These are phyloP conservation scores for Rhogogaster chlorosoma DNA, from an alignment of 2,888 invertebrate genomes.

Conservation along the genomic window DNA sequence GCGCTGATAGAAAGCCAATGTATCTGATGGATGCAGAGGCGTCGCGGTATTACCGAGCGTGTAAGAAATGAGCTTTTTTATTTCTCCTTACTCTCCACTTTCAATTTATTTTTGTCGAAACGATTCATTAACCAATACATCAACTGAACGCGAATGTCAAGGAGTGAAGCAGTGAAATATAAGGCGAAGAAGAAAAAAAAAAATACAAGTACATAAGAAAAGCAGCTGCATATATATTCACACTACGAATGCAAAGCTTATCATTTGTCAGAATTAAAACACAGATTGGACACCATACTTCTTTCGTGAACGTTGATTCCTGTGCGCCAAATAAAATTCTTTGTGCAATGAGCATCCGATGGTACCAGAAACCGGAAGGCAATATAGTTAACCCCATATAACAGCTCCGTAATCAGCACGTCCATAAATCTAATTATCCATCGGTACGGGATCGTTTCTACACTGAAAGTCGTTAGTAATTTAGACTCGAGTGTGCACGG, in stretches of 20 bases:
- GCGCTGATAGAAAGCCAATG: slow-evolving; percentile 20
- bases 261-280: not conserved
- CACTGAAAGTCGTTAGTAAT: slow-evolving; percentile 35
- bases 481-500: not conserved
- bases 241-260: not conserved
- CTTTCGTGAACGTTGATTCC: not conserved
- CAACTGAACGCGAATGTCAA: not conserved
- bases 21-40: slow-evolving; percentile 13
- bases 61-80: slow-evolving; percentile 8
- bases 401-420: slow-evolving; percentile 60
- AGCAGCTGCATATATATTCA: too few species aligned
- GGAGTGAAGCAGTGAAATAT: not conserved
- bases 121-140: slow-evolving; percentile 6
- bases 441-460: slow-evolving; percentile 58
- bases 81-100: not conserved
- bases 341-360: not conserved
- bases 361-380: slow-evolving; percentile 52
- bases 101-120: slow-evolving; percentile 1
- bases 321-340: not conserved
- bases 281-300: not conserved
- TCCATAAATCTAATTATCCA: slow-evolving; percentile 60
- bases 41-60: not conserved
- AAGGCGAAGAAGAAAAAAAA: not conserved
- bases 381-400: slow-evolving; percentile 56
- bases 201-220: not conserved